phyloP scores from a whole-genome alignment of 2,797 vertebrate species.

The Philypnodon macrostomus region DNA sequence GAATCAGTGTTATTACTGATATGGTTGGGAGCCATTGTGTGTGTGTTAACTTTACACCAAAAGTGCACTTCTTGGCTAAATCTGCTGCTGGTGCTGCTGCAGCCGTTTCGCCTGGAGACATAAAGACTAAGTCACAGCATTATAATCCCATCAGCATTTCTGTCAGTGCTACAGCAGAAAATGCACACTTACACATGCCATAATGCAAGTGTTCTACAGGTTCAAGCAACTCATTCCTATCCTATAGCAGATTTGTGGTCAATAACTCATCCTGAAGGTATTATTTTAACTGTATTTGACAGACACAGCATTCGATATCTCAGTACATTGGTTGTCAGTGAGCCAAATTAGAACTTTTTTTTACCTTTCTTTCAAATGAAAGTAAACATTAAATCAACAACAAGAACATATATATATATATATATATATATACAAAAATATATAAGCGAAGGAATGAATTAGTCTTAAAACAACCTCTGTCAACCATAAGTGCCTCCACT shows the following conservation, averaged over 20 bases:
- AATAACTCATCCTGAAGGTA: not conserved
- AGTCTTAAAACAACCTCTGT: slow-evolving; percentile 82
- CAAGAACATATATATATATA: too few species aligned
- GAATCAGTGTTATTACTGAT: slow-evolving; percentile 84
- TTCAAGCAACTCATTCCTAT: slow-evolving; percentile 30
- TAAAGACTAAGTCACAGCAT: slow-evolving; percentile 42
- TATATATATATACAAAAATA: too few species aligned
- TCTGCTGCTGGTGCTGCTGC: slow-evolving; percentile 59
- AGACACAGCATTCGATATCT: too few species aligned
- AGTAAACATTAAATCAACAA: too few species aligned
- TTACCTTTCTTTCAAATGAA: too few species aligned
- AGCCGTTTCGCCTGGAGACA: slow-evolving; percentile 53
- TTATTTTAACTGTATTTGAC: too few species aligned
- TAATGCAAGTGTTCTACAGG: slow-evolving; percentile 29
- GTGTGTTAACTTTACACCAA: slow-evolving; percentile 43
- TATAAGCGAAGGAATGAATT: slow-evolving; percentile 72
- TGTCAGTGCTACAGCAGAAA: slow-evolving; percentile 33
- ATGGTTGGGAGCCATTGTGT: slow-evolving; percentile 53
- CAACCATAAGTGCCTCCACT: slow-evolving; percentile 76
- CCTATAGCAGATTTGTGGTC: not conserved
- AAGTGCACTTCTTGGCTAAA: slow-evolving; percentile 63
- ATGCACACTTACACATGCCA: slow-evolving; percentile 20
- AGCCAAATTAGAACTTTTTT: too few species aligned
- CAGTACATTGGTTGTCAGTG: too few species aligned
- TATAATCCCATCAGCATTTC: slow-evolving; percentile 58